Evolutionary conservation across 1,140 invertebrate genomes (phyloP).

Genomic region (Cepaea nemoralis): DNA sequence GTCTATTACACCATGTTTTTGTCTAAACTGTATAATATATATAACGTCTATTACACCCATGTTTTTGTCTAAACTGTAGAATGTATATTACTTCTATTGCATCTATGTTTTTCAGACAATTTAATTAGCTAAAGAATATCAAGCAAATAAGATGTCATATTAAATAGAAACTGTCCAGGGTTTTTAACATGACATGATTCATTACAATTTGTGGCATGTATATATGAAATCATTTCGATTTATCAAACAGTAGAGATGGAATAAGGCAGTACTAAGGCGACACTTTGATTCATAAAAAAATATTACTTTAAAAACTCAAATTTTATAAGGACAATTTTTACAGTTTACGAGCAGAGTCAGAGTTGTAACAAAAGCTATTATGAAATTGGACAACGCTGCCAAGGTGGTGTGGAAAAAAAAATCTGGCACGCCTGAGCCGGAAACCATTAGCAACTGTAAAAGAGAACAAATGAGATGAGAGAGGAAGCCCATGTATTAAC

Average conservation of each 20-base stretch:
- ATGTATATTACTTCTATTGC: too few relatives aligned
- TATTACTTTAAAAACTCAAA: neutral
- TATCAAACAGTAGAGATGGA: too few relatives aligned
- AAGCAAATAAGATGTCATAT: too few relatives aligned
- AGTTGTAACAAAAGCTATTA: conserved; percentile 29
- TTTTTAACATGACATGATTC: neutral
- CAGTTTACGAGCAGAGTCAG: conserved; percentile 3
- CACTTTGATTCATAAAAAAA: conserved; percentile 19
- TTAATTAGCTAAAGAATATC: too few relatives aligned
- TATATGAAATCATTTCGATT: too few relatives aligned
- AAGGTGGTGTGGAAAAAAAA: conserved; percentile 3
- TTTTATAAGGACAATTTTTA: neutral
- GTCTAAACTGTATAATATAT: too few relatives aligned
- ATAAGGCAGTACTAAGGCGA: too few relatives aligned
- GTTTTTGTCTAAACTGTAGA: too few relatives aligned
- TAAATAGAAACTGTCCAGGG: too few relatives aligned
- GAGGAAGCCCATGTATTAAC: conserved; percentile 40
- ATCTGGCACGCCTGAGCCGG: conserved; percentile 36
- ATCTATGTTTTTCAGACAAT: too few relatives aligned
- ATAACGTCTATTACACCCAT: too few relatives aligned
- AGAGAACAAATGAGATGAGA: conserved; percentile 31
- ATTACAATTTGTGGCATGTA: neutral
- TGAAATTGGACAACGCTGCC: conserved; percentile 27
- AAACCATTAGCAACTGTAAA: conserved; percentile 9
- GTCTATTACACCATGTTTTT: too few relatives aligned